Percentiles rank a stretch among this genome's conserved stretches.
phyloP scores from a whole-genome alignment of 2,113 vertebrate genomes.

The Puffinus mauretanicus region DNA sequence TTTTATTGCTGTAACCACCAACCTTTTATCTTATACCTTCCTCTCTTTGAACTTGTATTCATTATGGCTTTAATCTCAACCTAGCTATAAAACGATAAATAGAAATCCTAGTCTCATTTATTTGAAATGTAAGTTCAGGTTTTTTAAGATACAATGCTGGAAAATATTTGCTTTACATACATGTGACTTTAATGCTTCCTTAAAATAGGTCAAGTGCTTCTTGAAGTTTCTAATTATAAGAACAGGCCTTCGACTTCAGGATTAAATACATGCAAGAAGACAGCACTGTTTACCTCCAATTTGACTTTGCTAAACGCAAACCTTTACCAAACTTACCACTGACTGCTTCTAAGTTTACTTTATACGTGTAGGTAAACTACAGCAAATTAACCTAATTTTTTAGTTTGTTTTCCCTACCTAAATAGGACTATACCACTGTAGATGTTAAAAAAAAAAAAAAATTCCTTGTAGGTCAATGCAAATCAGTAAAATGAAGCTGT shows the following conservation, averaged over 20 bases:
- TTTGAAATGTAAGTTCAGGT: neutral
- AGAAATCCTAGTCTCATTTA: conserved; percentile 12
- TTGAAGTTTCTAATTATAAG: conserved; percentile 64
- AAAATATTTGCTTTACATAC: conserved; percentile 35
- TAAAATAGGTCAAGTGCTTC: conserved; percentile 46
- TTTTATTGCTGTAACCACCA: conserved; percentile 76
- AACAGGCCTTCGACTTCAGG: conserved; percentile 28
- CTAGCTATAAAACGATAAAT: conserved; percentile 50
- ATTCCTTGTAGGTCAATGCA: conserved; percentile 43
- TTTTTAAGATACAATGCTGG: neutral
- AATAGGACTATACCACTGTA: neutral
- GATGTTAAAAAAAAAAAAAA: neutral
- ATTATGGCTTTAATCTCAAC: conserved; percentile 72
- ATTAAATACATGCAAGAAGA: neutral
- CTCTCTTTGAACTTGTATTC: conserved; percentile 72
- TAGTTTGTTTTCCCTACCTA: neutral
- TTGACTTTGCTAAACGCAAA: conserved; percentile 1
- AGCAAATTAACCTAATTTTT: neutral
- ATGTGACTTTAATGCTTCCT: neutral
- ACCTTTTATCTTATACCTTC: conserved; percentile 64
- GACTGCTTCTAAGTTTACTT: neutral
- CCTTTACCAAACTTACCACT: neutral
- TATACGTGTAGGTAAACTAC: neutral
- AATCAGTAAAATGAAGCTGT: conserved; percentile 41
- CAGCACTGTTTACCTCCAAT: conserved; percentile 2